Evolutionary conservation across 2,888 invertebrate species (phyloP), one percentile per base, ranked within the genome.

Genomic region (Frankliniella intonsa): DNA sequence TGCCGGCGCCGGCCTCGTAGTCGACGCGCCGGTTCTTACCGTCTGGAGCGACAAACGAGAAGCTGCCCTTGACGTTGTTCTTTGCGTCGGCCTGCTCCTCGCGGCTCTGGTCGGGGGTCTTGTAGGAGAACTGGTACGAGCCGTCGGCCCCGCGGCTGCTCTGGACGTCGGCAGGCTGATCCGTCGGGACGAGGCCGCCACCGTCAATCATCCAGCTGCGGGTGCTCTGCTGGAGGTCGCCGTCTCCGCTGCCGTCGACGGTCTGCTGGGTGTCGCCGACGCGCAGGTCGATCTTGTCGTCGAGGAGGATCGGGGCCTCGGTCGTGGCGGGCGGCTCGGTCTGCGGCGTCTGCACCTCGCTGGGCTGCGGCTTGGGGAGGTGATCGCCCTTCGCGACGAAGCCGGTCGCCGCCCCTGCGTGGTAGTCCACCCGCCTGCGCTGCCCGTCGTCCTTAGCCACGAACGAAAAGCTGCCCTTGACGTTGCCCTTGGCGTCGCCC

Each of bases 101-200:
- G 85, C 93, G 90, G n/a, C 91, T 91, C 85, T 93, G 92, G 8
- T 91, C 92, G 81, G 91, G 87, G 0, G 93, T 92, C 84, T 91
- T 91, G 85, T 92, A 92, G 82, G 90, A 91, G 86, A 91, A 94
- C 81, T 90, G 90, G 86, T 94, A 94, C 84, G 93, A 92, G 5
- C 93, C 93, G 87, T 93, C 94, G 50, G 81, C 76, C 22, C 69
- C 19, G 82, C 82, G 11, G 25, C 81, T 55, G 83, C 80, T 12
- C 51, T 50, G 25, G 81, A 25, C 10, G 49, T 38, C 38, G 38
- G 38, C 38, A 5, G 38, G 38, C 38, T 38, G 3, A 38, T 38
- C 38, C 38, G 38, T 38, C 38, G 38, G 38, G 3, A 5, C 69
- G 79, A 82, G 38, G 38, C 38, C 81, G 14, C 38, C 51, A 2